phyloP scores from a whole-genome alignment of 2,113 vertebrate genomes.

The Embiotoca jacksoni region DNA sequence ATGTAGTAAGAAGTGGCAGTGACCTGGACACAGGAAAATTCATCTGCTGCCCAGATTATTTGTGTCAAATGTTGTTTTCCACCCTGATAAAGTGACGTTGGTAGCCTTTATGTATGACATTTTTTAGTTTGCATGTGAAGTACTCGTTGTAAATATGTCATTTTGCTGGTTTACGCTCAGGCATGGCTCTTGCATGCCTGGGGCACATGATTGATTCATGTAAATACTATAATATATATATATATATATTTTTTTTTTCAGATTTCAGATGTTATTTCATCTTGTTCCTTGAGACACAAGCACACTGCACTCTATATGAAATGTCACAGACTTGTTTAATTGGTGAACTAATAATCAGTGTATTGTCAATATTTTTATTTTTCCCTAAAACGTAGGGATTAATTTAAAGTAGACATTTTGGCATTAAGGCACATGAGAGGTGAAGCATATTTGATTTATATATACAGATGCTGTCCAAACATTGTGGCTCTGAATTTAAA shows the following conservation, averaged over 20 bases:
- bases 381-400: background rate
- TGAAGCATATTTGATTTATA: slow-evolving; percentile 13
- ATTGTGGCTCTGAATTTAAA: slow-evolving; percentile 2
- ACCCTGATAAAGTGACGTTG: slow-evolving; percentile 13
- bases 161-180: slow-evolving; percentile 38
- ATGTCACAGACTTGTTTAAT: slow-evolving; percentile 30
- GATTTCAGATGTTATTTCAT: slow-evolving; percentile 14
- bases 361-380: slow-evolving; percentile 21
- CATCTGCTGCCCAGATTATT: background rate
- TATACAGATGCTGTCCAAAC: slow-evolving; percentile 15
- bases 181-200: slow-evolving; percentile 6
- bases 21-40: background rate
- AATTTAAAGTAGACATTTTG: slow-evolving; percentile 9
- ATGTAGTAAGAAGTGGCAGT: slow-evolving; percentile 2
- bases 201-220: slow-evolving; percentile 37
- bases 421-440: background rate
- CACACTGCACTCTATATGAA: slow-evolving; percentile 43
- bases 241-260: background rate
- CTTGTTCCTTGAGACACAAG: slow-evolving; percentile 50
- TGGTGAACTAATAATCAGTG: slow-evolving; percentile 9
- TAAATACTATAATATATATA: slow-evolving; percentile 53
- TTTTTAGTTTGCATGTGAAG: slow-evolving; percentile 35
- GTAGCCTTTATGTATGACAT: background rate
- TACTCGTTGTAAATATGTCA: slow-evolving; percentile 19
- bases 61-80: background rate